phyloP scores from a whole-genome alignment of 2,113 vertebrate genomes.

The Callipepla californica region DNA sequence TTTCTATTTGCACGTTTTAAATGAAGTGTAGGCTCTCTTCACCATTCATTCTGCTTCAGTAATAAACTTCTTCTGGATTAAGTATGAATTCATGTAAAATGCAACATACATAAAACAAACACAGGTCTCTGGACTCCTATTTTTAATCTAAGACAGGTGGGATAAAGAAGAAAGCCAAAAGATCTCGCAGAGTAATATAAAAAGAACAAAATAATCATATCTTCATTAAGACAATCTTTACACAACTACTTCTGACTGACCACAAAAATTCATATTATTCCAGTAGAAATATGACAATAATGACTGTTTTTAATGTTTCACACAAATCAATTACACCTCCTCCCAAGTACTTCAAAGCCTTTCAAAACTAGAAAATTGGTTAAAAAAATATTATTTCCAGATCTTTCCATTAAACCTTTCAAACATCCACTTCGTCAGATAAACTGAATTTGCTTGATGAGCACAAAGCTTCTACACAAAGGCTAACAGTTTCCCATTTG shows the following conservation, averaged over 20 bases:
- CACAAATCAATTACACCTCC: not conserved
- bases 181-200: conserved; percentile 2
- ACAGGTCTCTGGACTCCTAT: not conserved
- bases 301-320: conserved; percentile 9
- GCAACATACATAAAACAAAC: not conserved
- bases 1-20: not conserved
- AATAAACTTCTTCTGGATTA: not conserved
- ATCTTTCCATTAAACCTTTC: not conserved
- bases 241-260: not conserved
- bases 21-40: not conserved
- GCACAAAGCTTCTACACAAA: conserved; percentile 33
- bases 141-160: not conserved
- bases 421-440: not conserved
- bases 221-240: conserved; percentile 16
- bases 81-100: not conserved
- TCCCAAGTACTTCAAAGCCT: conserved; percentile 49
- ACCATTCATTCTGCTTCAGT: not conserved
- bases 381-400: not conserved
- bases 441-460: not conserved
- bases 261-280: conserved; percentile 40
- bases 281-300: conserved; percentile 52
- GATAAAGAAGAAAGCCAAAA: conserved; percentile 45
- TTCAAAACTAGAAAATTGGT: conserved; percentile 1
- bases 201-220: conserved; percentile 43
- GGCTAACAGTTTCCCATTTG: not conserved